Evolutionary conservation across 1,140 invertebrate genomes (phyloP).

Genomic region (Mercenaria mercenaria): DNA sequence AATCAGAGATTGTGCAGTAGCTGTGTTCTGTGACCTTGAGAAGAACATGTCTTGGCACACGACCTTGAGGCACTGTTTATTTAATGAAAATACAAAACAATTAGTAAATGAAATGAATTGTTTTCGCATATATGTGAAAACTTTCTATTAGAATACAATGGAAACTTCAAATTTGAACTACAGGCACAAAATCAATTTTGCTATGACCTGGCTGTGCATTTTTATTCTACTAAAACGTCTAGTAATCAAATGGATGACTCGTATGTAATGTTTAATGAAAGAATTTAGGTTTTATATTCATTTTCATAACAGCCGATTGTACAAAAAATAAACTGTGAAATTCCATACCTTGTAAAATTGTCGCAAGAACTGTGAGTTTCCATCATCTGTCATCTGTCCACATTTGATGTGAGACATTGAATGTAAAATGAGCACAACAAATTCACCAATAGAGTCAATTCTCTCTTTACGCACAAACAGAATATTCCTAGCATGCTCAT

Average conservation of each 20-base stretch:
- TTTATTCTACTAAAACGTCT: too few species aligned
- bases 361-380: conserved; percentile 81
- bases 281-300: too few species aligned
- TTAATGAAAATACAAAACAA: not conserved
- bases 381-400: conserved; percentile 83
- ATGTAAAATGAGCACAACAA: conserved; percentile 83
- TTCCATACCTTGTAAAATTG: conserved; percentile 82
- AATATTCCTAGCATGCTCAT: conserved; percentile 81
- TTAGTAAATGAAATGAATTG: too few species aligned
- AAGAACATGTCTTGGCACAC: conserved; percentile 86
- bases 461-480: conserved; percentile 83
- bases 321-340: too few species aligned
- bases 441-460: conserved; percentile 84
- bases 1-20: conserved; percentile 69
- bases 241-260: too few species aligned
- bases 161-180: too few species aligned
- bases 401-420: conserved; percentile 83
- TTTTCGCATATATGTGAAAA: not conserved
- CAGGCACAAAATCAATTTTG: too few species aligned
- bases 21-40: conserved; percentile 79
- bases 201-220: too few species aligned
- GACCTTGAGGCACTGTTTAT: conserved; percentile 80
- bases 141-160: too few species aligned
- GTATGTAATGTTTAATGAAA: too few species aligned
- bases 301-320: too few species aligned